phyloP scores from a whole-genome alignment of 2,888 invertebrate genomes.

The Xanthia icteritia region DNA sequence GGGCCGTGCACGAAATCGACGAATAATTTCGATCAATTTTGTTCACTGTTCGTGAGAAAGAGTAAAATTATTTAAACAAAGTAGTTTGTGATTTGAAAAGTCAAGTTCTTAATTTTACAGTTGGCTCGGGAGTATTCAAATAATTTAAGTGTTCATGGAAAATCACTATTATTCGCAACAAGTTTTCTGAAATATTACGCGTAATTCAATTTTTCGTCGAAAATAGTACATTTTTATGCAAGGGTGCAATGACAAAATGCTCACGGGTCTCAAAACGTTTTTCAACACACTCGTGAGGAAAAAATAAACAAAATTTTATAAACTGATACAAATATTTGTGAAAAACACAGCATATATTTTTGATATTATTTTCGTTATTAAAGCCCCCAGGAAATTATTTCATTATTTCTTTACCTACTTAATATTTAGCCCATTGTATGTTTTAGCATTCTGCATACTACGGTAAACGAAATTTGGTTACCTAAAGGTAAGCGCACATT shows the following conservation, averaged over 20 bases:
- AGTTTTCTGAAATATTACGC: too few species aligned
- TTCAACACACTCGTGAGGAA: too few species aligned
- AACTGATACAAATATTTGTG: neutral
- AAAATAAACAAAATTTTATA: neutral
- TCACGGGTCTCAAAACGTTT: neutral
- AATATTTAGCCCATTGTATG: conserved; percentile 23
- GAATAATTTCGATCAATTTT: neutral
- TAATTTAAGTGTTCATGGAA: neutral
- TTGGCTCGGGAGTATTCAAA: neutral
- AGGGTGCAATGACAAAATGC: neutral
- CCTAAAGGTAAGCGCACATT: conserved; percentile 27
- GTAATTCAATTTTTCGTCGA: neutral
- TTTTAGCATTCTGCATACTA: conserved; percentile 21
- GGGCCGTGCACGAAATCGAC: neutral
- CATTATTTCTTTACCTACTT: conserved; percentile 16
- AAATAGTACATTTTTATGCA: neutral
- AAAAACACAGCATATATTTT: neutral
- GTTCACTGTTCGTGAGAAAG: neutral
- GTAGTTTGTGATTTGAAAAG: neutral
- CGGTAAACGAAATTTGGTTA: conserved; percentile 38
- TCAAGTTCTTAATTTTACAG: neutral
- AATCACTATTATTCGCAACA: neutral
- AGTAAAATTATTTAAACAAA: neutral
- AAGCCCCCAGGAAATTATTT: neutral
- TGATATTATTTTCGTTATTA: neutral